phyloP scores from a whole-genome alignment of 2,888 invertebrate genomes.

The Elysia crispata region DNA sequence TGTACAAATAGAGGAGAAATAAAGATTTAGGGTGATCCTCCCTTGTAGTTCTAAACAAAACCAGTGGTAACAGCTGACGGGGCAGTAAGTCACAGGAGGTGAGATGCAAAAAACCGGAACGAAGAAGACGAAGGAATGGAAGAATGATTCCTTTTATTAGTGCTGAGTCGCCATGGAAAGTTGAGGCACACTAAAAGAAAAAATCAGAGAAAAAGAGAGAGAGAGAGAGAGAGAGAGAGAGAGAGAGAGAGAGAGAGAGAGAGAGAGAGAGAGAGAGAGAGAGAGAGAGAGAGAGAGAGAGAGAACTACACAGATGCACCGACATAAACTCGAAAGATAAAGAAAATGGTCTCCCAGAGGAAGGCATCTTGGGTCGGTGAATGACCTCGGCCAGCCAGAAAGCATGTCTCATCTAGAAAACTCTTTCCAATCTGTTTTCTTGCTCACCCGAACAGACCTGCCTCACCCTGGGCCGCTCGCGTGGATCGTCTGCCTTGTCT shows the following conservation, averaged over 20 bases:
- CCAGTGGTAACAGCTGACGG: conserved; percentile 12
- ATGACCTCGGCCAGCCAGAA: too few relatives aligned
- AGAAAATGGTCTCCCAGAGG: neutral
- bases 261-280: neutral
- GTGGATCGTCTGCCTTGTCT: too few relatives aligned
- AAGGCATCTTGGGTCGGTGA: neutral
- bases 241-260: neutral
- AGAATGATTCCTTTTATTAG: neutral
- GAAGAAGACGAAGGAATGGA: too few relatives aligned
- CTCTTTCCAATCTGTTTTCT: too few relatives aligned
- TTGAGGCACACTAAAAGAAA: too few relatives aligned
- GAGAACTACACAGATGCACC: neutral
- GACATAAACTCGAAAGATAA: neutral
- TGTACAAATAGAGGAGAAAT: too few relatives aligned
- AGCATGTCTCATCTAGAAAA: too few relatives aligned
- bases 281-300: conserved; percentile 7
- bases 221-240: neutral
- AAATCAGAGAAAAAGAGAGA: neutral
- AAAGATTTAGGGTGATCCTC: too few relatives aligned
- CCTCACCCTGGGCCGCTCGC: too few relatives aligned
- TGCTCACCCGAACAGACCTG: too few relatives aligned
- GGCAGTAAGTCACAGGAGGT: conserved; percentile 3
- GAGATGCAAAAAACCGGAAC: neutral
- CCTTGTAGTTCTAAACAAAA: too few relatives aligned
- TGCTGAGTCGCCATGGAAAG: neutral